These are phyloP conservation scores for Heliconius erato DNA, from an alignment of 2,888 invertebrate genomes.

Conservation along the genomic window DNA sequence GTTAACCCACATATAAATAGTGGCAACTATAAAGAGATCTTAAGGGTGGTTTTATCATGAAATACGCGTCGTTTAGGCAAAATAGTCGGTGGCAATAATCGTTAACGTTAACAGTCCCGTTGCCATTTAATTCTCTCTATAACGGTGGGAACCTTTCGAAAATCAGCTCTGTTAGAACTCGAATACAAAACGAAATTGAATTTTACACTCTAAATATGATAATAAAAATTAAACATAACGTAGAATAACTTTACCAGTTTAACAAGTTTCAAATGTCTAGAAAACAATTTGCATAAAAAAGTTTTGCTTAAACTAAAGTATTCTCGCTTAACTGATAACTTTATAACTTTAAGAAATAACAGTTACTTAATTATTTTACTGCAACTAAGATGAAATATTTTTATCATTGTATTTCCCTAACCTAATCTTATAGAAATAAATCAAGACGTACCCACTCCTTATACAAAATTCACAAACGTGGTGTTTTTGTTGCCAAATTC, in stretches of 20 bases:
- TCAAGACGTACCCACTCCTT: background rate
- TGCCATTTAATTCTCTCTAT: conserved; percentile 66
- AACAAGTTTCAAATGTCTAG: conserved; percentile 14
- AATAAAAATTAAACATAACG: background rate
- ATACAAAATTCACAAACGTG: conserved; percentile 8
- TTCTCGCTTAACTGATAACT: background rate
- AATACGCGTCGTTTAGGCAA: conserved; percentile 72
- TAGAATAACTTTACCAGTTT: background rate
- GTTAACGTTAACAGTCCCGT: conserved; percentile 69
- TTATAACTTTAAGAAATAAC: background rate
- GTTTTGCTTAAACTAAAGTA: background rate
- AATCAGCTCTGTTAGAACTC: conserved; percentile 50
- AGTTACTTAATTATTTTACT: background rate
- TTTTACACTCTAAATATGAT: conserved; percentile 8
- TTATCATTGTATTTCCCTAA: background rate
- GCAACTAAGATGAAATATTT: background rate
- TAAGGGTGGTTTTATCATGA: conserved; percentile 64
- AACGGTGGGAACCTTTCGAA: conserved; percentile 62
- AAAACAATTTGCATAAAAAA: conserved; percentile 14
- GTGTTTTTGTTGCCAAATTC: conserved; percentile 25
- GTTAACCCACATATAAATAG: conserved; percentile 43
- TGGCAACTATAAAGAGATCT: conserved; percentile 57
- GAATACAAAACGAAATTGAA: conserved; percentile 21
- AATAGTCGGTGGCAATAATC: conserved; percentile 73
- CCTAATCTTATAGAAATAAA: background rate